A percentile compares a stretch with the other conserved stretches of the same genome.
Conservation (phyloP, 2,888 invertebrate genomes). For the Schrankia costaestrigalis region DNA sequence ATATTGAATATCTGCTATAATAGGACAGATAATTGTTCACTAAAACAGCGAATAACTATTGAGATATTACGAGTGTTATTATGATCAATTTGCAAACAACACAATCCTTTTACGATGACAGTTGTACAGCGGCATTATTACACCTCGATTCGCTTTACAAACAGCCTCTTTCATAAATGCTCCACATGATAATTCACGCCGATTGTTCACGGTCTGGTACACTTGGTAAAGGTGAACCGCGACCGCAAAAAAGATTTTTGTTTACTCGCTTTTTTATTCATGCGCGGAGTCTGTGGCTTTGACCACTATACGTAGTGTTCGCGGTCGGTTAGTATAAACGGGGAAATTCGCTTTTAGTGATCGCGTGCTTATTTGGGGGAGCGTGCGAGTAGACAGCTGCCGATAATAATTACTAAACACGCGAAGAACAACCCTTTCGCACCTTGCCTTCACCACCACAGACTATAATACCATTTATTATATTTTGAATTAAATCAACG, state of each 20-base stretch:
- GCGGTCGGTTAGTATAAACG: slow-evolving; percentile 50
- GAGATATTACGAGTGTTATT: too few relatives aligned
- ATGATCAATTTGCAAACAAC: too few relatives aligned
- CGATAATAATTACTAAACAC: slow-evolving; percentile 69
- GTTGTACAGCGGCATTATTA: slow-evolving; percentile 53
- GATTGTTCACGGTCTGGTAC: slow-evolving; percentile 78
- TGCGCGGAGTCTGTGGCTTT: slow-evolving; percentile 61
- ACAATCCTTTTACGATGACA: slow-evolving; percentile 60
- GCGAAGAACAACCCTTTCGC: slow-evolving; percentile 73
- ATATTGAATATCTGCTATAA: too few relatives aligned
- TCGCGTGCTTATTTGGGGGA: slow-evolving; percentile 67
- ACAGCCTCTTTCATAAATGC: slow-evolving; percentile 70
- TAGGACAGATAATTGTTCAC: too few relatives aligned
- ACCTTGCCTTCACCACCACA: slow-evolving; percentile 59
- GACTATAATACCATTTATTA: slow-evolving; percentile 36
- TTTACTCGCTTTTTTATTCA: slow-evolving; percentile 68
- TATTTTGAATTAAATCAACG: slow-evolving; percentile 31
- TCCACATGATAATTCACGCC: slow-evolving; percentile 73
- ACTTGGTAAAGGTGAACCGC: slow-evolving; percentile 72
- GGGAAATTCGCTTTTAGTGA: slow-evolving; percentile 59
- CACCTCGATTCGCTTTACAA: slow-evolving; percentile 65
- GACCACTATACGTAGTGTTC: slow-evolving; percentile 57
- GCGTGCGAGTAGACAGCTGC: slow-evolving; percentile 66
- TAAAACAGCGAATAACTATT: too few relatives aligned
- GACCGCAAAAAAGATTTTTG: slow-evolving; percentile 75